These are phyloP conservation scores for Himalopsyche tibetana DNA, from an alignment of 2,888 invertebrate genomes.

Conservation along the genomic window DNA sequence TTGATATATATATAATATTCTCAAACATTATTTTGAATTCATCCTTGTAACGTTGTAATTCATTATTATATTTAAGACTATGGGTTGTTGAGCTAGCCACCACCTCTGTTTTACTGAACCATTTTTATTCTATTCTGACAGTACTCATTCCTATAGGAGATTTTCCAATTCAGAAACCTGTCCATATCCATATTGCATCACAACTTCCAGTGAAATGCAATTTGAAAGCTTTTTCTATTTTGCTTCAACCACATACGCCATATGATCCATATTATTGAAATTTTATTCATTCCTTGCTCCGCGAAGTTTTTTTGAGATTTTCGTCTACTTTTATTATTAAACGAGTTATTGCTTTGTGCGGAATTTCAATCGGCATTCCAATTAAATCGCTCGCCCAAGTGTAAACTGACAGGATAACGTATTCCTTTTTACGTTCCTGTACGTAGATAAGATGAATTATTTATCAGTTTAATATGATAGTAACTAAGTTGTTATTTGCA, in stretches of 20 bases:
- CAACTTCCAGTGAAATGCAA: constrained; percentile 1
- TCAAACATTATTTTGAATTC: no score
- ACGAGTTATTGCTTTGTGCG: constrained; percentile 43
- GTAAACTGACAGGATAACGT: not conserved
- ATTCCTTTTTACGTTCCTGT: not conserved
- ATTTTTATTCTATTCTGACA: no score
- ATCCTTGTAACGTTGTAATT: no score
- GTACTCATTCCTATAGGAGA: no score
- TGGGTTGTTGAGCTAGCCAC: no score
- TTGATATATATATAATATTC: no score
- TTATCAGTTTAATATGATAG: no score
- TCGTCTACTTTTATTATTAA: constrained; percentile 42
- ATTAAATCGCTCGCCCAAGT: constrained; percentile 9
- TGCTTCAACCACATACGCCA: no score
- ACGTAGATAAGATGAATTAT: no score
- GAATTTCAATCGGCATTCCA: constrained; percentile 46
- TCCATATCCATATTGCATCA: constrained; percentile 33
- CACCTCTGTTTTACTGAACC: no score
- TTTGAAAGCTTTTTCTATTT: not conserved
- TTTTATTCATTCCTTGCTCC: not conserved
- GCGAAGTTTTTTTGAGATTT: constrained; percentile 18
- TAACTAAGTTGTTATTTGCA: not conserved
- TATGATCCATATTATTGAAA: constrained; percentile 6
- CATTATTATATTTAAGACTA: no score
- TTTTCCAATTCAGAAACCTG: constrained; percentile 25